These are phyloP conservation scores for Cladopsammia gracilis DNA, from an alignment of 64 coral and sea anemone species.

Conservation along the genomic window DNA sequence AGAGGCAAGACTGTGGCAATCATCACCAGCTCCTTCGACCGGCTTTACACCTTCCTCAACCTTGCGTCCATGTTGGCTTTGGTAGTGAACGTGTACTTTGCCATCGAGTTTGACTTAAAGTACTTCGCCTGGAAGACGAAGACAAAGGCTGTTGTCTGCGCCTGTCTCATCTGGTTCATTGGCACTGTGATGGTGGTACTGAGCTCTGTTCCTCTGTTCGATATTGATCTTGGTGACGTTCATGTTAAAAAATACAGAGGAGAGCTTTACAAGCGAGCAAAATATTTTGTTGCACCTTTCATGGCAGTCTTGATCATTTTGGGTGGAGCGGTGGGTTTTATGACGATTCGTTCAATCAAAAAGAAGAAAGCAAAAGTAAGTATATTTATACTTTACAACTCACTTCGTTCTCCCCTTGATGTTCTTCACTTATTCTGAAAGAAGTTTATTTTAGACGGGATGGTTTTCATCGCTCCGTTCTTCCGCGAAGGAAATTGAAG, in stretches of 20 bases:
- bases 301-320: background rate
- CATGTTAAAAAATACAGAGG: background rate
- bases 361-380: background rate
- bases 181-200: background rate
- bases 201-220: background rate
- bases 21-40: background rate
- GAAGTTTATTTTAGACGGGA: too few relatives aligned
- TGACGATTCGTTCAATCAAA: background rate
- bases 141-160: background rate
- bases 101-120: background rate
- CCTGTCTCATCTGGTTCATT: too few relatives aligned
- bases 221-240: constrained; percentile 22
- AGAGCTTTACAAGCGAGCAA: background rate
- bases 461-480: too few relatives aligned
- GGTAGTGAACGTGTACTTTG: background rate
- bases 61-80: constrained; percentile 17
- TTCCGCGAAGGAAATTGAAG: too few relatives aligned
- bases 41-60: background rate
- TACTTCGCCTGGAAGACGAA: constrained; percentile 1
- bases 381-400: too few relatives aligned
- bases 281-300: background rate
- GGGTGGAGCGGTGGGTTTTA: background rate
- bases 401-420: too few relatives aligned
- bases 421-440: too few relatives aligned
- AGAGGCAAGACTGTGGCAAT: background rate